A percentile compares a stretch with the other conserved stretches of the same genome.
Evolutionary conservation across 2,888 invertebrate genomes (phyloP).

Genomic region (Xanthia togata): DNA sequence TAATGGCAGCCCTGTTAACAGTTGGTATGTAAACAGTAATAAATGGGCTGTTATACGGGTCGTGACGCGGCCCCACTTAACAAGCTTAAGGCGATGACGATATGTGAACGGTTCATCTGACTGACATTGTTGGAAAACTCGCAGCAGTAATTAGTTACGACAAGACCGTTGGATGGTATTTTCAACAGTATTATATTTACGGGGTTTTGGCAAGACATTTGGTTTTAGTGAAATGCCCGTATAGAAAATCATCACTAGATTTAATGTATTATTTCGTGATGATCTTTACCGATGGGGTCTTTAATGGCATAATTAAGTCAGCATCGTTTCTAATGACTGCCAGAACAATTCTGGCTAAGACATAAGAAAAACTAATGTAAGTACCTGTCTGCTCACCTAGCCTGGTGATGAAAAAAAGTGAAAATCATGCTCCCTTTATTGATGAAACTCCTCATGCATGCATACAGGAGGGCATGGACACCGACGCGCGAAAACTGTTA

Average conservation of each 20-base stretch:
- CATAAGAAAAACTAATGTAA: not conserved
- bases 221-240: not conserved
- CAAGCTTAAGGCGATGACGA: conserved; percentile 45
- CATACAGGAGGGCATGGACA: no score
- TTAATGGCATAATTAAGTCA: not conserved
- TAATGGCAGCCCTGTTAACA: conserved; percentile 34
- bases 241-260: not conserved
- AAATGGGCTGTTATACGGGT: conserved; percentile 41
- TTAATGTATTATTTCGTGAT: not conserved
- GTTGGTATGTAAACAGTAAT: conserved; percentile 48
- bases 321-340: not conserved
- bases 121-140: conserved; percentile 11
- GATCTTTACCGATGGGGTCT: no score
- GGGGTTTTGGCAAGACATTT: no score
- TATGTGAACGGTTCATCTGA: conserved; percentile 14
- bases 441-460: not conserved
- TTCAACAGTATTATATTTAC: not conserved
- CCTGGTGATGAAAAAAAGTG: not conserved
- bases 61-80: conserved; percentile 43
- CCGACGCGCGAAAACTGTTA: no score
- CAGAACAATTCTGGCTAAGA: not conserved
- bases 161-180: not conserved
- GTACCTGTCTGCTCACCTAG: no score
- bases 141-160: not conserved
- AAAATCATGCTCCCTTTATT: not conserved